These are phyloP conservation scores for Agrochola litura DNA, from an alignment of 2,888 invertebrate genomes.

Conservation along the genomic window DNA sequence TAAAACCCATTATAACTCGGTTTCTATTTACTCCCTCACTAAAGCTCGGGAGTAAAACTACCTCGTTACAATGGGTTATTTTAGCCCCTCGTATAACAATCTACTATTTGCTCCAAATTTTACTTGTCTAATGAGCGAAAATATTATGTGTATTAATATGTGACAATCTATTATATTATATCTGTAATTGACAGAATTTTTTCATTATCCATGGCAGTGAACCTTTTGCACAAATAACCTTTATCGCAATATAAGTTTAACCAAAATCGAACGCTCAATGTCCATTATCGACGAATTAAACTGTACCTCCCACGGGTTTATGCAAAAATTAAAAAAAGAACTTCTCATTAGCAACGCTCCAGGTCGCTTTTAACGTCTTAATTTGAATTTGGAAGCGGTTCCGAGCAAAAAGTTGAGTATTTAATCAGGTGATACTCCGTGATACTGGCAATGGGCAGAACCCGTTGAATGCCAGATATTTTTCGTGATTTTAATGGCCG, in stretches of 20 bases:
- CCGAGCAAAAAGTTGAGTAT: slow-evolving; percentile 62
- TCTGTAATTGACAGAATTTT: too few relatives aligned
- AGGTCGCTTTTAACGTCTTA: slow-evolving; percentile 83
- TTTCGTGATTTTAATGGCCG: slow-evolving; percentile 54
- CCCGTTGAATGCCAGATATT: slow-evolving; percentile 58
- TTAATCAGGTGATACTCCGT: slow-evolving; percentile 63
- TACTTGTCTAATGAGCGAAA: not conserved
- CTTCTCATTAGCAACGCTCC: slow-evolving; percentile 83
- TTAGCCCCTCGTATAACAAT: too few relatives aligned
- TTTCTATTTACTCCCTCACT: too few relatives aligned
- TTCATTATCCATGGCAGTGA: not conserved
- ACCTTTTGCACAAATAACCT: slow-evolving; percentile 23
- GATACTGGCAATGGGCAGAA: slow-evolving; percentile 49
- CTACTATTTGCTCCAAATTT: not conserved
- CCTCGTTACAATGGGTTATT: too few relatives aligned
- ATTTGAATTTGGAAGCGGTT: slow-evolving; percentile 81
- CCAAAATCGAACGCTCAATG: slow-evolving; percentile 56
- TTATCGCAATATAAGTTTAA: slow-evolving; percentile 10
- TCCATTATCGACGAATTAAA: slow-evolving; percentile 72
- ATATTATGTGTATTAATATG: not conserved
- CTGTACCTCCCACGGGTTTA: slow-evolving; percentile 76
- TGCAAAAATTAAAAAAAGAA: slow-evolving; percentile 79
- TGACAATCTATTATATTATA: not conserved
- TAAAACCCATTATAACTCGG: too few relatives aligned
- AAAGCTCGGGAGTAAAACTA: too few relatives aligned